Evolutionary conservation across 1,140 invertebrate species (phyloP).

Genomic region (Ceratosolen solmsi): DNA sequence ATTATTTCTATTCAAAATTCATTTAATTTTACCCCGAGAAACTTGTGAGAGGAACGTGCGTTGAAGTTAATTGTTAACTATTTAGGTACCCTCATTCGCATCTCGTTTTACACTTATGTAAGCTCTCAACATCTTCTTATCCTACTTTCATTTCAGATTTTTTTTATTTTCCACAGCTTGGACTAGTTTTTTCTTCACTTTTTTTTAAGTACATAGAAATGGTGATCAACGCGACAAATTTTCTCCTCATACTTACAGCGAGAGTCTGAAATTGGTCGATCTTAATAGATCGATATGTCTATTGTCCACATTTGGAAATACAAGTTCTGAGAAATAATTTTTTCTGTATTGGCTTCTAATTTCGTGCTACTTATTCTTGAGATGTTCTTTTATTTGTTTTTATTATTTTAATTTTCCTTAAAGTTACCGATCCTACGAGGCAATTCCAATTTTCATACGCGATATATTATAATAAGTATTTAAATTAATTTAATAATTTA

Average conservation of each 20-base stretch:
- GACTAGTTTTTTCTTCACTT: conserved; percentile 49
- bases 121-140: conserved; percentile 30
- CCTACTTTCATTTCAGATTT: conserved; percentile 32
- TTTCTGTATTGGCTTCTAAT: conserved; percentile 33
- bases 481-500: no score
- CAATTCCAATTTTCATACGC: neutral
- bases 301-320: conserved; percentile 62
- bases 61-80: conserved; percentile 27
- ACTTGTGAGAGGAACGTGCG: no score
- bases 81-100: neutral
- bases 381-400: neutral
- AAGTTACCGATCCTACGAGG: neutral
- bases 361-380: neutral
- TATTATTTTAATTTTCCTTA: neutral
- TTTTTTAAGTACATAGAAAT: conserved; percentile 33
- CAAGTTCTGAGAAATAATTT: conserved; percentile 50
- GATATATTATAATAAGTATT: no score
- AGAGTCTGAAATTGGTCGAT: conserved; percentile 55
- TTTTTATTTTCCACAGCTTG: conserved; percentile 14
- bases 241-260: conserved; percentile 19
- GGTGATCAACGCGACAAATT: conserved; percentile 53
- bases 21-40: no score
- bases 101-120: conserved; percentile 3
- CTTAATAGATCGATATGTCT: conserved; percentile 41
- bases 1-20: no score